Base-by-base conservation (phyloP, 2,113 vertebrate genomes). In the Cromileptes altivelis region DNA sequence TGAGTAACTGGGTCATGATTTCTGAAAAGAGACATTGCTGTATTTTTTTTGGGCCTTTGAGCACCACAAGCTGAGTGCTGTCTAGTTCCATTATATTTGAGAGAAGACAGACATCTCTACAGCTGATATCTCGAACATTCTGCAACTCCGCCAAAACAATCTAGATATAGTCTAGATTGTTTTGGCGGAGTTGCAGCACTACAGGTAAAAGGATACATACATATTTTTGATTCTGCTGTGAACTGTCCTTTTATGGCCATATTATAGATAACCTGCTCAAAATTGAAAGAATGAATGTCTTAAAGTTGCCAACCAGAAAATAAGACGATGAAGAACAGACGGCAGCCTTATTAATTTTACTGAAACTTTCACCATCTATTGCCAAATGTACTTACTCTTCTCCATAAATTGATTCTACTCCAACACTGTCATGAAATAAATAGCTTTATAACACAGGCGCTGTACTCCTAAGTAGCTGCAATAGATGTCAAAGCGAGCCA, bases 401-500 rank as follows among this genome's bases (percentile, higher is more conserved):
- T 25, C 50, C 53, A 85, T 71, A 52, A 61, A 50, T 27, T 64
- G 42, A 81, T 45, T 78, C 25, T 18, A 15, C 8, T 67, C 70
- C 65, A 81, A 27, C 30, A 64, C 7, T 47, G 45, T 45, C 52
- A 81, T 62, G 50, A 80, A 79, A 83, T 9, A 75, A 56, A 69
- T 55, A 10, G 2, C 69, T 78, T 81, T 30, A 64, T 75, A 86
- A 69, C 25, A 33, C 25, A 63, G 53, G 15, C 6, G 0, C 60
- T 56, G 72, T 47, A 69, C 79, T 84, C 40, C 67, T 50, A 53
- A 74, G 76, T 47, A 65, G 52, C 67, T 62, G 75, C 50, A 63
- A 81, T 72, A n/a, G 70, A 57, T 69, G 78, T 84, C 18, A 64
- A 63, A 81, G 37, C 21, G 50, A 86, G 85, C 82, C 79, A 87